Base-by-base conservation (phyloP, 92 coral and sea anemone species). In the Plumapathes pennacea region DNA sequence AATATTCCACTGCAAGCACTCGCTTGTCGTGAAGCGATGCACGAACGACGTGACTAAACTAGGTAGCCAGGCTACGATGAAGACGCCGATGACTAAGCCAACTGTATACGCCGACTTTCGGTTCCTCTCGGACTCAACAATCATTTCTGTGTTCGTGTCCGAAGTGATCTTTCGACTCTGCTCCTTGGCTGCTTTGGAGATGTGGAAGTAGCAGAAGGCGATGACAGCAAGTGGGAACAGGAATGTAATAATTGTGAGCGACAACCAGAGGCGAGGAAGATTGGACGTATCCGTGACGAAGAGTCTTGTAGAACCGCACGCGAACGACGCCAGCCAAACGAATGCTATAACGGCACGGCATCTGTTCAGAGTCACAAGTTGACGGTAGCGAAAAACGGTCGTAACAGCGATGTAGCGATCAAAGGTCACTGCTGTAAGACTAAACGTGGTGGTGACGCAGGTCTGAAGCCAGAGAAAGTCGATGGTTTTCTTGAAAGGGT, bases 381-480 rank as follows among this genome's bases (percentile, higher is more conserved):
- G 63, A 15, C 43, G 23, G 54, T 66, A 66, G 14, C 5, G 24
- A 4, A 66, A 28, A n/a, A 57, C 34, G 5, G 18, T 51, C 3
- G 52, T 43, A 11, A 66, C 17, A 0, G 73, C 73, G 44, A 66
- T 53, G 52, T 66, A 66, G 14, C 73, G 24, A 42, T 66, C 73
- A 51, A 66, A n/a, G 26, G 52, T 66, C 42, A 66, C 73, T 1
- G 33, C 63, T 21, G 62, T 39, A 42, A 66, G 25, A 44, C 63
- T 30, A 22, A 66, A 66, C 7, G 73, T 66, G 12, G 73, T 66
- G 8, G 73, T 53, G 8, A 53, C 54, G 18, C 62, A 15, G 15
- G 73, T 66, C 37, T 66, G 73, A 29, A 66, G 52, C 73, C 73
- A 66, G 8, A 66, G 61, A 10, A 42, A 18, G 12, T 41, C 73